These are phyloP conservation scores for Anthonomus grandis DNA, from an alignment of 1,140 invertebrate species.

Conservation along the genomic window DNA sequence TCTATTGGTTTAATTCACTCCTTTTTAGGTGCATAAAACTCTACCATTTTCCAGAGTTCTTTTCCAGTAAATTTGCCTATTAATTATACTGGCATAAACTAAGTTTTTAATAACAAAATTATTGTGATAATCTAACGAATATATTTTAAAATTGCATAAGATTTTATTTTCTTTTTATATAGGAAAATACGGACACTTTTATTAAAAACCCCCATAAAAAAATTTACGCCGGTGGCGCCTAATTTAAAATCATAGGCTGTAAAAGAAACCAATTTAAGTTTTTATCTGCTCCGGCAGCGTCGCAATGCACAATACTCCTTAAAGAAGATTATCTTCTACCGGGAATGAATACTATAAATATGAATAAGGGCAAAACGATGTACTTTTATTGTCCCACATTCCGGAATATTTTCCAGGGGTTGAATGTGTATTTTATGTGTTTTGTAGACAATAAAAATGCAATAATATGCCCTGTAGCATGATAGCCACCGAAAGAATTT, in stretches of 20 bases:
- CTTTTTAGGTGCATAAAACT: too few species aligned
- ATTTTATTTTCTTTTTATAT: too few species aligned
- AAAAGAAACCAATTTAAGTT: conserved; percentile 18
- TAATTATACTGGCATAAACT: too few species aligned
- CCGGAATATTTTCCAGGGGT: conserved; percentile 6
- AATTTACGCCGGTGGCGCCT: too few species aligned
- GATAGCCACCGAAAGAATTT: not conserved
- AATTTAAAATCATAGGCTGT: conserved; percentile 6
- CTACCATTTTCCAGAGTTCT: too few species aligned
- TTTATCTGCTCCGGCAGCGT: conserved; percentile 10
- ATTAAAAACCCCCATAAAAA: too few species aligned
- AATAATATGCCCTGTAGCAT: conserved; percentile 6
- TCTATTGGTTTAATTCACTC: too few species aligned
- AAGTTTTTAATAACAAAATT: too few species aligned
- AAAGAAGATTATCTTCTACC: conserved; percentile 9
- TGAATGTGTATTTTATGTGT: conserved; percentile 8
- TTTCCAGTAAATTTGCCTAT: too few species aligned
- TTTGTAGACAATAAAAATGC: conserved; percentile 12
- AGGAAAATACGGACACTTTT: too few species aligned
- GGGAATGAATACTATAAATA: conserved; percentile 16
- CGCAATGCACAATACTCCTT: conserved; percentile 8
- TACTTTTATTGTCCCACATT: conserved; percentile 16
- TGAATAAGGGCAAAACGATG: conserved; percentile 16
- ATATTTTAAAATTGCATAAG: too few species aligned
- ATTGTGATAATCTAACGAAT: too few species aligned